Base-by-base conservation (phyloP, 2,113 vertebrate genomes). In the Percopsis transmontana region DNA sequence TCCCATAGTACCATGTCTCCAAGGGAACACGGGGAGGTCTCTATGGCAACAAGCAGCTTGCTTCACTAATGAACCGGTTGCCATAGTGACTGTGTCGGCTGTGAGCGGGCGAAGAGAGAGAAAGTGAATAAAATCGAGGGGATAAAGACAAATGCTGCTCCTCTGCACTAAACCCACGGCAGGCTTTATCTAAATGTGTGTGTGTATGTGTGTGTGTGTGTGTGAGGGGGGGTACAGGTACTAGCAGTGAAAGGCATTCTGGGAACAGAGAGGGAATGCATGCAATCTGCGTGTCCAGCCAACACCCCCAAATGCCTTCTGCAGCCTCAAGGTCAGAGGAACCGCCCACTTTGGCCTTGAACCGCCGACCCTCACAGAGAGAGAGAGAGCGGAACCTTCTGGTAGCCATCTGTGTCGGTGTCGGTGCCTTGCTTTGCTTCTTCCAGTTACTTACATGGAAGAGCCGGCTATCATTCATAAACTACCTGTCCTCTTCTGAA, bases 11-110 rank as follows among this genome's bases (percentile, higher is more conserved):
- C 85, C 83, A 79, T 64, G 74, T 90, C 89, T 87, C 85, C 77
- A 48, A 86, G 89, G 88, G 87, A 92, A 89, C 86, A 85, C 87
- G 77, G 81, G 68, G 68, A 84, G 83, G 87, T 92, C 88, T 88
- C 92, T 79, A 91, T 91, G 87, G 91, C 86, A 93, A 93, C 91
- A 88, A 89, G 91, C 87, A 86, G 89, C 89, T 92, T 91, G 89
- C 90, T 90, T 90, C 65, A 68, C 84, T 90, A 91, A 92, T 92
- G 91, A 91, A 87, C 79, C 21, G 91, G 91, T 93, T 92, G 82
- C 82, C 74, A 39, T 86, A 83, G 88, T 3, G 77, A 92, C 81
- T 16, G 70, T 84, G 77, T 85, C 86, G 90, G 87, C 90, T 92
- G 91, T 92, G 90, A 18, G 56, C 38, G 21, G 41, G 15, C 39